Percentiles rank a stretch among this genome's conserved stretches.
Conservation (phyloP, 2,113 vertebrate genomes). For the Albula glossodonta region DNA sequence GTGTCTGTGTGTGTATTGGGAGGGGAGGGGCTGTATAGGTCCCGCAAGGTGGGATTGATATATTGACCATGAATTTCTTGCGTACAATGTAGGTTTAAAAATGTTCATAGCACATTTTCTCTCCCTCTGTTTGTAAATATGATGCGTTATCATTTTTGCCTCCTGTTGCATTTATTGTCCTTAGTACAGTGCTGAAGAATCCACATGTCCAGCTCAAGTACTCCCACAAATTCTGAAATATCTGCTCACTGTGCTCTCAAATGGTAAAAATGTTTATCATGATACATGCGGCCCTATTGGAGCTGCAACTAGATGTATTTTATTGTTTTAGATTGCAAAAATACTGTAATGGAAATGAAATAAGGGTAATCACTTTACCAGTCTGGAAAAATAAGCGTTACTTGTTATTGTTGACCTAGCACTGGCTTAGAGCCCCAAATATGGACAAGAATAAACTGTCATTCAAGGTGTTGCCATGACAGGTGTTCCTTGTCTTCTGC, state of each 20-base stretch:
- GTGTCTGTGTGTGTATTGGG: conserved; percentile 69
- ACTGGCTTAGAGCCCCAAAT: background rate
- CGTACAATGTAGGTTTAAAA: conserved; percentile 16
- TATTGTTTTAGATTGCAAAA: conserved; percentile 21
- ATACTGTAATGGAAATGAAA: conserved; percentile 18
- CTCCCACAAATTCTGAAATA: conserved; percentile 39
- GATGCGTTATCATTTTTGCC: conserved; percentile 28
- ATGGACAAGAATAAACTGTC: background rate
- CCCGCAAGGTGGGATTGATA: background rate
- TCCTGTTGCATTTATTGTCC: conserved; percentile 29
- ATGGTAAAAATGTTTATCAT: conserved; percentile 27
- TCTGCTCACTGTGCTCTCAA: conserved; percentile 31
- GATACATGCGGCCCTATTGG: conserved; percentile 18
- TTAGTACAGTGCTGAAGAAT: background rate
- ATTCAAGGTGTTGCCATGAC: background rate
- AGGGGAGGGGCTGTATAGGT: conserved; percentile 21
- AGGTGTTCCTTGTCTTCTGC: background rate
- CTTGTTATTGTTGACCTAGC: background rate
- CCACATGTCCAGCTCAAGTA: background rate
- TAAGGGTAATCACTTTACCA: conserved; percentile 11
- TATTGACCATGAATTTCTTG: conserved; percentile 8
- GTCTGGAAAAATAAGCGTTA: background rate
- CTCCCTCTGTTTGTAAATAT: conserved; percentile 52
- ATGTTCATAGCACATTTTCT: background rate
- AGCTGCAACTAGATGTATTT: conserved; percentile 17